phyloP scores from a whole-genome alignment of 2,113 vertebrate genomes.

The Nycticorax nycticorax region DNA sequence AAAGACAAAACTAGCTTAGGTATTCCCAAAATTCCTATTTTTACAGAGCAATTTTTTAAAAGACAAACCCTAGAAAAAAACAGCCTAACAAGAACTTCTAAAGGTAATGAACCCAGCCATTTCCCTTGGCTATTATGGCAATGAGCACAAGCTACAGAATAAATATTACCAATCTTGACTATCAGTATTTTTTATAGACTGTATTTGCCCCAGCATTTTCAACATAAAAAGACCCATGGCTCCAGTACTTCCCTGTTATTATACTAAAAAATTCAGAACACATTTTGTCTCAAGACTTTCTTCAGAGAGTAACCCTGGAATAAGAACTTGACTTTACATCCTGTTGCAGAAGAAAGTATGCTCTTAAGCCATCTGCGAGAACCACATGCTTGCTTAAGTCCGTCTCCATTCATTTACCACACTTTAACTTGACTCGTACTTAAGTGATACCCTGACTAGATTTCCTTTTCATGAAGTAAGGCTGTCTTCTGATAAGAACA shows the following conservation, averaged over 20 bases:
- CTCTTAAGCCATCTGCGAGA: not conserved
- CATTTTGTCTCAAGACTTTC: not conserved
- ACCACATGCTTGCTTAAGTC: not conserved
- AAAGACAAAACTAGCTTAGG: not conserved
- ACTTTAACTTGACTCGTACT: not conserved
- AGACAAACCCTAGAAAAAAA: not conserved
- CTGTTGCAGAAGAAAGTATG: not conserved
- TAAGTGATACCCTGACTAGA: not conserved
- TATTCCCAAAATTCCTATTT: not conserved
- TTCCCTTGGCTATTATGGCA: not conserved
- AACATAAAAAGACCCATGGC: not conserved
- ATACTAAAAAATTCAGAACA: not conserved
- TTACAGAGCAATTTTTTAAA: not conserved
- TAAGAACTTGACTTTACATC: not conserved
- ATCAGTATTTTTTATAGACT: not conserved
- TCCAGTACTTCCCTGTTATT: not conserved
- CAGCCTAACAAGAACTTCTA: not conserved
- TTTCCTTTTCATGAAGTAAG: not conserved
- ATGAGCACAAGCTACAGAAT: not conserved
- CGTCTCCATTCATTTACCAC: not conserved
- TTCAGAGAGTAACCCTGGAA: not conserved
- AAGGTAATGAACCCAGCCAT: rapidly evolving
- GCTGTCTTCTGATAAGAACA: not conserved
- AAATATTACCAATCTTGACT: not conserved
- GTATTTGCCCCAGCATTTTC: not conserved